phyloP scores from a whole-genome alignment of 23 tunicate species.

The Trididemnum nubilum region DNA sequence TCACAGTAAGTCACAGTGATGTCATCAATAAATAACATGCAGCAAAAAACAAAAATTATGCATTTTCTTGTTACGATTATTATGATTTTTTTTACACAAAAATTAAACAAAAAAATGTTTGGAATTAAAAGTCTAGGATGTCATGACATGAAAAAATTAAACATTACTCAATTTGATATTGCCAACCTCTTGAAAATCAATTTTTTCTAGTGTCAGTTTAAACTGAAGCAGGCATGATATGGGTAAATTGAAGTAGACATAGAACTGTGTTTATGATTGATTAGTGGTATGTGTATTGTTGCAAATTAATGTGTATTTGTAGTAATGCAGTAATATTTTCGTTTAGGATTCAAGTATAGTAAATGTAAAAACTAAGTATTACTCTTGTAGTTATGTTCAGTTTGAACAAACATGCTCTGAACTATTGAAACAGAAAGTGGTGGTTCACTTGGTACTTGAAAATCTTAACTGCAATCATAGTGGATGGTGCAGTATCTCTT shows the following conservation, averaged over 20 bases:
- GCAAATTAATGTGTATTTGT: too few species aligned
- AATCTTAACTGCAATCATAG: too few species aligned
- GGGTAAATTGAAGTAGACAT: background rate
- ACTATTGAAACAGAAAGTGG: too few species aligned
- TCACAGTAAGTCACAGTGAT: background rate
- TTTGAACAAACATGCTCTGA: too few species aligned
- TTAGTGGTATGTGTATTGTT: too few species aligned
- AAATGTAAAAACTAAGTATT: too few species aligned
- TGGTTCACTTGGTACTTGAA: too few species aligned
- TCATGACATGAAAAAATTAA: background rate
- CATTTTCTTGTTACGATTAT: background rate
- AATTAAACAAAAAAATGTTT: background rate
- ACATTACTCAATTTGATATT: background rate
- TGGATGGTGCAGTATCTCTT: too few species aligned
- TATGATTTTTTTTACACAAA: background rate
- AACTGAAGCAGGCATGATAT: background rate
- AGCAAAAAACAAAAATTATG: background rate
- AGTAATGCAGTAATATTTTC: too few species aligned
- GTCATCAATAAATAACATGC: background rate
- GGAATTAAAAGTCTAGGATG: background rate
- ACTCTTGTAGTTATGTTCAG: too few species aligned
- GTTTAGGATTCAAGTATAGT: too few species aligned
- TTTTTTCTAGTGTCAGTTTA: background rate
- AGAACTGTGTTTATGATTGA: too few species aligned
- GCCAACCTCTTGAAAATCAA: background rate